phyloP scores from a whole-genome alignment of 2,113 vertebrate species.

The Silurus meridionalis region DNA sequence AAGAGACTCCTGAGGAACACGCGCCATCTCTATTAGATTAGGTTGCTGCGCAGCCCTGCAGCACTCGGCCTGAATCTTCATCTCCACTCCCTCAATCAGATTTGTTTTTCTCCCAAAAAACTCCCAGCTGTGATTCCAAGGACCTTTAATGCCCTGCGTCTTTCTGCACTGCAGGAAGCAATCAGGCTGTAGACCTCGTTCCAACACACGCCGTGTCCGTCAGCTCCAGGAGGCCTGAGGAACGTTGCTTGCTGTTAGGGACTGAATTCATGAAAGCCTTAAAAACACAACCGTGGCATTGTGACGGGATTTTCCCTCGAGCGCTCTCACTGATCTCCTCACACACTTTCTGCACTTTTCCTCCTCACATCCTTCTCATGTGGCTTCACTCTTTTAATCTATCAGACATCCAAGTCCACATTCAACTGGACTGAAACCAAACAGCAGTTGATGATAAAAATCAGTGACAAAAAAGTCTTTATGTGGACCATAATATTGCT shows the following conservation, averaged over 20 bases:
- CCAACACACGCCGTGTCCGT: not conserved
- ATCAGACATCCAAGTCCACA: not conserved
- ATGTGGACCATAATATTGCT: too few relatives aligned
- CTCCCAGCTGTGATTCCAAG: constrained; percentile 1
- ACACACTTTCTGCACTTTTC: not conserved
- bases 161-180: constrained; percentile 5
- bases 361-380: not conserved
- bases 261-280: not conserved
- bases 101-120: not conserved
- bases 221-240: not conserved
- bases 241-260: not conserved
- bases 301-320: not conserved
- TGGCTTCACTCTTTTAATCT: not conserved
- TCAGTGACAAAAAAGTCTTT: not conserved
- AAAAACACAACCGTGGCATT: not conserved
- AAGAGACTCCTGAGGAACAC: not conserved
- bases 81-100: not conserved
- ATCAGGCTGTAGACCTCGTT: not conserved
- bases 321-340: not conserved
- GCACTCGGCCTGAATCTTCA: not conserved
- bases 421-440: not conserved
- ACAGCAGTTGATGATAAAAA: not conserved
- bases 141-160: not conserved
- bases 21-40: constrained; percentile 6
- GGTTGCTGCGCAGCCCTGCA: not conserved